Percentiles rank a stretch among this genome's conserved stretches.
Conservation (phyloP, 2,888 invertebrate genomes). For the Hoplodrina ambigua region DNA sequence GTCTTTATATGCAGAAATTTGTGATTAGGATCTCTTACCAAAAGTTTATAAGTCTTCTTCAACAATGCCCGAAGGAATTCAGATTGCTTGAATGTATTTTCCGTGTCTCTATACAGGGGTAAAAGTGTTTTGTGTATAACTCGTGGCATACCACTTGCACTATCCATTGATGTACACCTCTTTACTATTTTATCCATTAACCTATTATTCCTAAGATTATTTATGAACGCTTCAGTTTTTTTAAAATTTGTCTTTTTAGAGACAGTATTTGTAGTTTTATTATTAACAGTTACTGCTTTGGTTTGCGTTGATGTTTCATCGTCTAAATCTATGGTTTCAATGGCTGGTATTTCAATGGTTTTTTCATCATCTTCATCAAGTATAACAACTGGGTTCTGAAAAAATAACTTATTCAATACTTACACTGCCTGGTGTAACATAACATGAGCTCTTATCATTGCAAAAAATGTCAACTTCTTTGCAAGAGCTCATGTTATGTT, state of each 20-base stretch:
- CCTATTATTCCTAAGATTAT: slow-evolving; percentile 62
- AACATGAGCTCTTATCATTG: no score
- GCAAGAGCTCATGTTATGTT: no score
- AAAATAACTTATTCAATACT: neutral
- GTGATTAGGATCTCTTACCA: slow-evolving; percentile 69
- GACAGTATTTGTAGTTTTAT: neutral
- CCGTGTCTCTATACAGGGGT: slow-evolving; percentile 66
- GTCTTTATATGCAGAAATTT: slow-evolving; percentile 76
- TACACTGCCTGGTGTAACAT: no score
- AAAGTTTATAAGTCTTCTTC: slow-evolving; percentile 54
- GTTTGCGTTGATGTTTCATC: slow-evolving; percentile 32
- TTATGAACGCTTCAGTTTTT: slow-evolving; percentile 45
- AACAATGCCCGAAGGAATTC: slow-evolving; percentile 66
- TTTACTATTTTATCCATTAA: slow-evolving; percentile 72
- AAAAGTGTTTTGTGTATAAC: slow-evolving; percentile 73
- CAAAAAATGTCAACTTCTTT: no score
- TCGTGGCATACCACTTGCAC: slow-evolving; percentile 71
- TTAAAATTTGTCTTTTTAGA: neutral
- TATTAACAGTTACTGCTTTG: neutral
- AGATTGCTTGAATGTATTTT: slow-evolving; percentile 69
- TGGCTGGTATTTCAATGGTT: neutral
- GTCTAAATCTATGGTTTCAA: slow-evolving; percentile 46
- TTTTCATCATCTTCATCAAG: slow-evolving; percentile 40
- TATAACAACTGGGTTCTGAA: slow-evolving; percentile 40
- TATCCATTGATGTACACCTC: slow-evolving; percentile 70